phyloP scores from a whole-genome alignment of 1,140 invertebrate genomes.

The Ceratitis capitata region DNA sequence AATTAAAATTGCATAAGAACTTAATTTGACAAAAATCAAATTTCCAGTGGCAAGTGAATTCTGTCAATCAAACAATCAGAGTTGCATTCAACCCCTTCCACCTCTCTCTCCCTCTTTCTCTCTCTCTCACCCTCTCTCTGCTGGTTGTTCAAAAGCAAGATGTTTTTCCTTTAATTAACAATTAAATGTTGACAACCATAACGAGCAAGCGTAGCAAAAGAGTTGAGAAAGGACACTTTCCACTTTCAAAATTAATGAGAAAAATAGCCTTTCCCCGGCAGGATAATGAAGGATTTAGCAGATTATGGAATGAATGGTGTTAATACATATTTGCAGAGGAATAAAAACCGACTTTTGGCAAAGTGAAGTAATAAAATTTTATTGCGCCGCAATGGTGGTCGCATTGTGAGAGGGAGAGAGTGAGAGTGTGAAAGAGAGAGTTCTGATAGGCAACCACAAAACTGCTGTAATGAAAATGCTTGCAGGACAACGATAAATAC shows the following conservation, averaged over 20 bases:
- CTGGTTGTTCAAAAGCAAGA: too few species aligned
- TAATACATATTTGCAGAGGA: not conserved
- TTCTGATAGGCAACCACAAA: not conserved
- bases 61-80: too few species aligned
- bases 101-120: too few species aligned
- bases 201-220: not conserved
- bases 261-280: not conserved
- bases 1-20: too few species aligned
- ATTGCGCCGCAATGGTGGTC: too few species aligned
- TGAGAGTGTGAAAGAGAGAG: not conserved
- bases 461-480: not conserved
- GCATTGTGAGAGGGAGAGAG: not conserved
- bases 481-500: not conserved
- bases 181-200: conserved; percentile 17
- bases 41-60: too few species aligned
- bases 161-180: conserved; percentile 20
- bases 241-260: not conserved
- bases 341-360: not conserved
- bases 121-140: too few species aligned
- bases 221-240: not conserved
- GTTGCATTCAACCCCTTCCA: too few species aligned
- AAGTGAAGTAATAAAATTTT: conserved; percentile 34
- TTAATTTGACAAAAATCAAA: too few species aligned
- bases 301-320: not conserved
- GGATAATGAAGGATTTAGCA: not conserved